Conservation (phyloP, 2,113 vertebrate species). For the Pica pica region DNA sequence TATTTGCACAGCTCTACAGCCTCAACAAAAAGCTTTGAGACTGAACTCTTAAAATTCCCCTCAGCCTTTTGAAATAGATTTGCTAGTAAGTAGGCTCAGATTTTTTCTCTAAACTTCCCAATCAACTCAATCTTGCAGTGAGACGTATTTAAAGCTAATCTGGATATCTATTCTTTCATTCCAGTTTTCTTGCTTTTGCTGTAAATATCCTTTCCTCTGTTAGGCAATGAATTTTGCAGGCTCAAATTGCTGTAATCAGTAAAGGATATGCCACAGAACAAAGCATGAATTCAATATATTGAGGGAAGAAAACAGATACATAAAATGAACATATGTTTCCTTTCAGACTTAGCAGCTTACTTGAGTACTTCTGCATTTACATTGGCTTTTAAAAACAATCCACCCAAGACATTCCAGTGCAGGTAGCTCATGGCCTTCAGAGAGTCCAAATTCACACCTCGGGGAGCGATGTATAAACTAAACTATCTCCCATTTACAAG, state of each 20-base stretch:
- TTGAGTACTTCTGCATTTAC: background rate
- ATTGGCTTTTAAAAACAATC: background rate
- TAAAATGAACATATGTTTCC: background rate
- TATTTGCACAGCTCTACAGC: background rate
- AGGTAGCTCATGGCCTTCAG: background rate
- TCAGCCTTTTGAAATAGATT: background rate
- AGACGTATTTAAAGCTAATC: background rate
- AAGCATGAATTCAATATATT: background rate
- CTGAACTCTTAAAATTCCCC: background rate
- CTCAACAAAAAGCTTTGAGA: background rate
- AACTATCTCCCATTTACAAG: background rate
- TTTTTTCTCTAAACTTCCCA: background rate
- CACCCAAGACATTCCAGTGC: background rate
- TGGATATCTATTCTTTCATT: background rate
- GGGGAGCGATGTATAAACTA: background rate
- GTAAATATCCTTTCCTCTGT: background rate
- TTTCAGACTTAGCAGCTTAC: background rate
- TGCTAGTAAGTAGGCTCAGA: background rate
- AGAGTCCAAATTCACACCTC: background rate
- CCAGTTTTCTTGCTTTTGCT: background rate
- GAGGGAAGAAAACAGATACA: background rate
- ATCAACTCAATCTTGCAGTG: background rate
- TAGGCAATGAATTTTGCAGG: background rate
- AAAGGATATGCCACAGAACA: background rate
- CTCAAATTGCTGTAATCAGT: background rate